Base-by-base conservation (phyloP, 92 coral and sea anemone species). In the Isaurus tuberculatus region DNA sequence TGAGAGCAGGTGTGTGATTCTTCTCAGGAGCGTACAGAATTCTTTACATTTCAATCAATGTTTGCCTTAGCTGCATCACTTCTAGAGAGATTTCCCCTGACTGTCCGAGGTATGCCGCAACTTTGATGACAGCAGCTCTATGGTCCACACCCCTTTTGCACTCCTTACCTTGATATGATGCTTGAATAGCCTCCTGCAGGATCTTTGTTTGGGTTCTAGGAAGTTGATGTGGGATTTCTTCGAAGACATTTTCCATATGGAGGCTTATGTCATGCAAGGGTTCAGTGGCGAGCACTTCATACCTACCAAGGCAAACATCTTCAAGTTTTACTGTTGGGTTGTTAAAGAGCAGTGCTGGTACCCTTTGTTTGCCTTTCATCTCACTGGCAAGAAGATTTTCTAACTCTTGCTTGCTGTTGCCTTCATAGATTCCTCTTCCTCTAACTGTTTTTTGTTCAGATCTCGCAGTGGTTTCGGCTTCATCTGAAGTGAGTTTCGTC, bases 401-500 rank as follows among this genome's bases (percentile, higher is more conserved):
- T 14, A 48, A 14, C 17, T 48, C 43, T 9, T 37, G 4, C 43
- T 37, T 37, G 4, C 5, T 51, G 20, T 51, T 51, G 3, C 61
- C 80, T 13, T 69, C 70, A 49, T 13, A 83, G 5, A 83, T 25
- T 17, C 80, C 86, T 28, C 86, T 70, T 69, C 27, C 70, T 83
- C 86, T 16, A 83, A 69, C 61, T 70, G 17, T 49, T 69, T 51
- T 19, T 32, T 46, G 58, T 64, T 13, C 5, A 83, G 70, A 26
- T 32, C 61, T n/a, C 79, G 34, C 16, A 83, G 67, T 33, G 80
- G 86, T 83, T 83, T 83, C 11, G 65, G 75, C 65, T 58, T 61
- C 13, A 61, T 6, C 67, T 2, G 67, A 8, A 61, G 67, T 23
- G 67, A 22, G 2, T 61, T 3, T 51, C 61, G 61, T 17, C 61